Conservation (phyloP, 2,888 invertebrate species). For the Caenorhabditis doughertyi region DNA sequence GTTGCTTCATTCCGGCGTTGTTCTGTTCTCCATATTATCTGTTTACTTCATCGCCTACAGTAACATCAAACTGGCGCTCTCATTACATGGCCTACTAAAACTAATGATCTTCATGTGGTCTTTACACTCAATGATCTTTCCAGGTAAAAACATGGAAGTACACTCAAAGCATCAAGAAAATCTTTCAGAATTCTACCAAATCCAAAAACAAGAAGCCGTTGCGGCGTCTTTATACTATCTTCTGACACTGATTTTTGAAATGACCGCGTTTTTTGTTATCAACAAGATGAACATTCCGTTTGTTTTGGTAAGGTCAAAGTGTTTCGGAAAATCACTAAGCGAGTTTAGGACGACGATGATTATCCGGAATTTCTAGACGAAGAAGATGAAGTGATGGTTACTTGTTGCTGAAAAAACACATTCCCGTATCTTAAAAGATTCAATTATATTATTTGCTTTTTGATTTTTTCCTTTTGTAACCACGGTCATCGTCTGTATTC, state of each 20-base stretch:
- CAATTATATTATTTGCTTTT: too few relatives aligned
- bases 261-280: slow-evolving; percentile 54
- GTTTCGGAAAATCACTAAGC: too few relatives aligned
- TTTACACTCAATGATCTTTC: slow-evolving; percentile 17
- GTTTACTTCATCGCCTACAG: slow-evolving; percentile 51
- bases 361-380: neutral
- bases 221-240: slow-evolving; percentile 29
- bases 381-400: slow-evolving; percentile 38
- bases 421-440: too few relatives aligned
- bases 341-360: slow-evolving; percentile 25
- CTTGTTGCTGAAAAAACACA: slow-evolving; percentile 46
- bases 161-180: neutral
- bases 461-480: too few relatives aligned
- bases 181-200: slow-evolving; percentile 29
- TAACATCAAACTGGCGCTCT: slow-evolving; percentile 32
- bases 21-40: slow-evolving; percentile 27
- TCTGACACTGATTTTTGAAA: slow-evolving; percentile 37
- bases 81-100: slow-evolving; percentile 33
- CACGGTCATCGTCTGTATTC: too few relatives aligned
- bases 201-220: slow-evolving; percentile 25
- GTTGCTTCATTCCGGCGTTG: neutral
- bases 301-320: slow-evolving; percentile 20
- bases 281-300: slow-evolving; percentile 56
- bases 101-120: slow-evolving; percentile 15
- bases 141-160: too few relatives aligned